These are phyloP conservation scores for Catharus ustulatus DNA, from an alignment of 2,797 vertebrate species.

Conservation along the genomic window DNA sequence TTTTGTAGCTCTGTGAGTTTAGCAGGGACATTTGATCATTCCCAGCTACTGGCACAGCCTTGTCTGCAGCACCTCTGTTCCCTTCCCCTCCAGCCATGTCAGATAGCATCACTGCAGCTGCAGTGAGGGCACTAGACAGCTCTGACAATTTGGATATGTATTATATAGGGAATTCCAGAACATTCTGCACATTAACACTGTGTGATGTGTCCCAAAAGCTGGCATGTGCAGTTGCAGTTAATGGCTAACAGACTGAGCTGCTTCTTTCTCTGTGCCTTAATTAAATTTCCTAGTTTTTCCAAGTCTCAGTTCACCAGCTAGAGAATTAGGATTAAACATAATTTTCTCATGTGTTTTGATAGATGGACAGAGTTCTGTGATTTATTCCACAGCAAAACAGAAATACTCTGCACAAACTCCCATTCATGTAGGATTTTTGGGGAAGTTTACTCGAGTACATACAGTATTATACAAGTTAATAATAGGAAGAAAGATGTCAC, in stretches of 20 bases:
- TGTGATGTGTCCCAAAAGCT: not conserved
- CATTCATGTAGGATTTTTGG: not conserved
- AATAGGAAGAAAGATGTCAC: not conserved
- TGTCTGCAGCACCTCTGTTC: not conserved
- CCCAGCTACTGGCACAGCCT: conserved; percentile 14
- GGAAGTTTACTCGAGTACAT: not conserved
- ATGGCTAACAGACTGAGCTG: not conserved
- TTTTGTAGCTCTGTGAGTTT: not conserved
- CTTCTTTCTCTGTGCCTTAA: not conserved
- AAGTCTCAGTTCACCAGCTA: not conserved
- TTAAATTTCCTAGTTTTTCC: not conserved
- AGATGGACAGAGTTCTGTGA: not conserved
- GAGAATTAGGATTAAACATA: not conserved
- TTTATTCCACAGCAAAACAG: not conserved
- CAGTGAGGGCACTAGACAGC: not conserved
- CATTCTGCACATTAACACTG: not conserved
- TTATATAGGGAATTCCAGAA: not conserved
- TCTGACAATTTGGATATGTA: not conserved
- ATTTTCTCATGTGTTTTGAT: not conserved
- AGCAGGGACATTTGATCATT: not conserved
- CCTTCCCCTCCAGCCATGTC: not conserved
- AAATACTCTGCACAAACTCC: not conserved
- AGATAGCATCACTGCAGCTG: not conserved
- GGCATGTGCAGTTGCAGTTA: not conserved
- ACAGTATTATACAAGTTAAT: not conserved